Evolutionary conservation across 2,113 vertebrate species (phyloP).

Genomic region (Cinclus cinclus): DNA sequence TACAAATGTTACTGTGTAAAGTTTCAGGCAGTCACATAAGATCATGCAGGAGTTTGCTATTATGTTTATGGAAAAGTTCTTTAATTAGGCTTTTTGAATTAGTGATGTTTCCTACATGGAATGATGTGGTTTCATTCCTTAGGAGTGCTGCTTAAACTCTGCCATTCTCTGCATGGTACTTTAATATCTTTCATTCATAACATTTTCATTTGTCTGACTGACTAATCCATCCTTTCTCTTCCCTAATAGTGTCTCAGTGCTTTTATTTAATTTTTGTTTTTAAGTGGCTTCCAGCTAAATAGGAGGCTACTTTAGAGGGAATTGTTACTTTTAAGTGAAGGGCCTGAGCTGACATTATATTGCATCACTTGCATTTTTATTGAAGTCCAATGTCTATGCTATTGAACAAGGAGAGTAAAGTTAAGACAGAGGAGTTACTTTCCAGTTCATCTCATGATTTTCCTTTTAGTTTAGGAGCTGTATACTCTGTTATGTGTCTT

Average conservation of each 20-base stretch:
- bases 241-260: background rate
- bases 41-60: background rate
- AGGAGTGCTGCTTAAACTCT: background rate
- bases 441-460: background rate
- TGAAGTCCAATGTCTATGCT: background rate
- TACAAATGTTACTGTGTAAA: background rate
- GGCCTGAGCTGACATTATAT: background rate
- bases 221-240: background rate
- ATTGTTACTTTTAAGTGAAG: background rate
- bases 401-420: background rate
- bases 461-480: background rate
- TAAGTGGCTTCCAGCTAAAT: background rate
- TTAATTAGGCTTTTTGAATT: background rate
- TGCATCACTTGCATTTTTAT: background rate
- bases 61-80: background rate
- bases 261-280: background rate
- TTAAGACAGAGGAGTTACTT: background rate
- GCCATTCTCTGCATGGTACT: background rate
- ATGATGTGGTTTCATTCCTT: background rate
- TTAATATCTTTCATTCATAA: background rate
- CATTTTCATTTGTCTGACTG: background rate
- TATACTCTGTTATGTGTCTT: accelerated
- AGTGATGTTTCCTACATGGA: background rate
- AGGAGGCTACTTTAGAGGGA: background rate
- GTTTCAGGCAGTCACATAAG: background rate